Percentiles rank a stretch among this genome's conserved stretches.
Evolutionary conservation across 2,888 invertebrate species (phyloP).

Genomic region (Sarcophaga variegata): DNA sequence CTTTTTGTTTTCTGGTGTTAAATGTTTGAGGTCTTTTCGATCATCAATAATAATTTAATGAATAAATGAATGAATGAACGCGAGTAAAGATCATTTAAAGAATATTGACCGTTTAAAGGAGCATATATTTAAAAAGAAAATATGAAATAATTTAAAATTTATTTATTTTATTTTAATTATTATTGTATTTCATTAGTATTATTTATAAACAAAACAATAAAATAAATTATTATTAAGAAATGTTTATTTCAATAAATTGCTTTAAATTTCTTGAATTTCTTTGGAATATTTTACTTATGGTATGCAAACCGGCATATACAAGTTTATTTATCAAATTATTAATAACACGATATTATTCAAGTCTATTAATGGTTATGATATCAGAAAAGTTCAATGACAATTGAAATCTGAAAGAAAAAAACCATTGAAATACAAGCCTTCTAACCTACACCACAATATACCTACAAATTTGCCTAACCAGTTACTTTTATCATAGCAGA

Average conservation of each 20-base stretch:
- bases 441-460: no score
- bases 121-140: background rate
- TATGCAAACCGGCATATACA: no score
- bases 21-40: conserved; percentile 37
- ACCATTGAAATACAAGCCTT: no score
- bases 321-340: no score
- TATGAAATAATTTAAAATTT: background rate
- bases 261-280: background rate
- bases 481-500: no score
- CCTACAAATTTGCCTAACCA: no score
- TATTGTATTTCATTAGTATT: background rate
- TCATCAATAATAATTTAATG: conserved; percentile 38
- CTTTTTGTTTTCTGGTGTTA: conserved; percentile 13
- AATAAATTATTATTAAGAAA: background rate
- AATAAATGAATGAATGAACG: conserved; percentile 1
- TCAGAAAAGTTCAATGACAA: no score
- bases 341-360: no score
- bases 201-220: background rate
- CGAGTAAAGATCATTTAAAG: background rate
- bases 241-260: background rate
- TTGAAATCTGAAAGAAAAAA: no score
- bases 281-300: no score
- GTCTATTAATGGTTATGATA: no score
- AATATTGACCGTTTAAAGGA: background rate
- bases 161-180: conserved; percentile 15